Conservation (phyloP, 2,113 vertebrate genomes). For the Atractosteus spatula region DNA sequence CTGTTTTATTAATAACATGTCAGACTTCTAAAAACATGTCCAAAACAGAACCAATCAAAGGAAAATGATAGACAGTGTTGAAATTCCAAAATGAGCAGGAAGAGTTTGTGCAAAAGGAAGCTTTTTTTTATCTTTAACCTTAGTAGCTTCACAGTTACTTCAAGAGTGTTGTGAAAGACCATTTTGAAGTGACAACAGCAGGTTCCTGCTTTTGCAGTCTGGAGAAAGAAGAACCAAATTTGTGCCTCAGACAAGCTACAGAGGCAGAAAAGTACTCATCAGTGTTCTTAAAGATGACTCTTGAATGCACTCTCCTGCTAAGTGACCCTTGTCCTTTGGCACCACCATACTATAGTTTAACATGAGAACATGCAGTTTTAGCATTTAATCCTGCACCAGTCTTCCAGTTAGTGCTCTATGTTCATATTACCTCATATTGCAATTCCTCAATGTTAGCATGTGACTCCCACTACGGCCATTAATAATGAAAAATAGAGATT, state of each 20-base stretch:
- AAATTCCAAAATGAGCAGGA: conserved; percentile 39
- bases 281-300: too few species aligned
- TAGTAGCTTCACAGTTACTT: conserved; percentile 11
- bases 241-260: background rate
- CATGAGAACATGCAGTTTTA: too few species aligned
- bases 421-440: too few species aligned
- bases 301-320: too few species aligned
- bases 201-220: background rate
- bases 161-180: background rate
- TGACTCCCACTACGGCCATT: too few species aligned
- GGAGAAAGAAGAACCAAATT: background rate
- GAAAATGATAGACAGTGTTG: conserved; percentile 53
- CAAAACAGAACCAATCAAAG: conserved; percentile 57
- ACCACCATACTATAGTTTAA: too few species aligned
- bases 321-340: too few species aligned
- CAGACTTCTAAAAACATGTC: conserved; percentile 69
- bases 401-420: too few species aligned
- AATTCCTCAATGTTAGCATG: too few species aligned
- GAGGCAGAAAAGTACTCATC: too few species aligned
- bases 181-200: conserved; percentile 4
- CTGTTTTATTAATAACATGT: conserved; percentile 77
- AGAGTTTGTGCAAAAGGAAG: conserved; percentile 17
- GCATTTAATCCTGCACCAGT: too few species aligned
- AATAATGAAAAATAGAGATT: too few species aligned
- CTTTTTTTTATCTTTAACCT: conserved; percentile 44